Conservation (phyloP, 2,797 vertebrate species). For the Crax fasciolata region DNA sequence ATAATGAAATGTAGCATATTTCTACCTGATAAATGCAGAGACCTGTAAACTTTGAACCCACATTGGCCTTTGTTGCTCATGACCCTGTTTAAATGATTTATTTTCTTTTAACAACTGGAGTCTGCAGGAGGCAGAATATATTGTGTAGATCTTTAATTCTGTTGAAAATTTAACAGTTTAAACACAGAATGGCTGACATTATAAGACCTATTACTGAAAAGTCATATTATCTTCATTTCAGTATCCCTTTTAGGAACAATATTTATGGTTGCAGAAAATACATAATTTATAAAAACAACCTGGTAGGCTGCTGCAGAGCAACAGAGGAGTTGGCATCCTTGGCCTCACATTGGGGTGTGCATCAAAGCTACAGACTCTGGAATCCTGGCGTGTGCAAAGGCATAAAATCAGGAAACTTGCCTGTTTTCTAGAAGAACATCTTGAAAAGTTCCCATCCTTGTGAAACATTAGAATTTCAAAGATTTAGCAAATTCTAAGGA, state of each 20-base stretch:
- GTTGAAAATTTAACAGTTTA: slow-evolving; percentile 71
- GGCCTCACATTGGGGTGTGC: background rate
- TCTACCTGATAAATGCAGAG: slow-evolving; percentile 92
- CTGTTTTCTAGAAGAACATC: background rate
- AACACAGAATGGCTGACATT: slow-evolving; percentile 55
- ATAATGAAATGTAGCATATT: slow-evolving; percentile 87
- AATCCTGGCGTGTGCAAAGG: background rate
- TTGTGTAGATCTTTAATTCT: slow-evolving; percentile 68
- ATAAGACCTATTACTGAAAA: slow-evolving; percentile 19
- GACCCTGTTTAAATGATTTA: slow-evolving; percentile 91
- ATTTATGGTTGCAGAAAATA: slow-evolving; percentile 61
- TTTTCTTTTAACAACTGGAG: slow-evolving; percentile 83
- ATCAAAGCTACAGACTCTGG: background rate
- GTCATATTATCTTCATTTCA: slow-evolving; percentile 51
- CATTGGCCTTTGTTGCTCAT: slow-evolving; percentile 91
- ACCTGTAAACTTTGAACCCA: slow-evolving; percentile 87
- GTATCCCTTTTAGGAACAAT: slow-evolving; percentile 33
- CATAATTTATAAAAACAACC: slow-evolving; percentile 18
- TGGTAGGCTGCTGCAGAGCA: slow-evolving; percentile 23
- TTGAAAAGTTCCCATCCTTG: background rate
- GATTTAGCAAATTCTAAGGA: slow-evolving; percentile 8
- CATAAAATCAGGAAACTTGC: background rate
- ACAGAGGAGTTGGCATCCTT: slow-evolving; percentile 24
- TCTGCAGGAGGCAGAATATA: slow-evolving; percentile 72
- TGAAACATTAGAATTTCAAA: slow-evolving; percentile 19